Evolutionary conservation across 2,113 vertebrate species (phyloP).

Genomic region (Hymenochirus boettgeri): DNA sequence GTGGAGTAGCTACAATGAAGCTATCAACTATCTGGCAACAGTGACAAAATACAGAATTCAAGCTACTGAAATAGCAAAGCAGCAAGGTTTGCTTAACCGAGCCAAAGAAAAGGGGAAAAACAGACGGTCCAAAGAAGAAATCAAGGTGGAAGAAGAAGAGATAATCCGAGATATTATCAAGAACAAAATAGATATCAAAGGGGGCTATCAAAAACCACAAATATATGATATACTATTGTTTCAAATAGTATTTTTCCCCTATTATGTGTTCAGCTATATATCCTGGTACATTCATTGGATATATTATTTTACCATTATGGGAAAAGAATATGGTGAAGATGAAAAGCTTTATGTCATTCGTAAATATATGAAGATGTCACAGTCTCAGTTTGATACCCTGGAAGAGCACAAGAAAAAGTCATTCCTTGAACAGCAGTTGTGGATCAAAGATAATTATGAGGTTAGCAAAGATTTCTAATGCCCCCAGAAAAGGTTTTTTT

Average conservation of each 20-base stretch:
- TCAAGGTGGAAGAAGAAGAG: conserved; percentile 90
- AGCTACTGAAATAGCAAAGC: conserved; percentile 85
- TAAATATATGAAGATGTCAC: conserved; percentile 89
- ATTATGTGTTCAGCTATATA: conserved; percentile 74
- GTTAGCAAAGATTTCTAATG: too few species aligned
- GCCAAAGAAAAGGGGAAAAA: conserved; percentile 89
- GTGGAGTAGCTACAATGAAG: conserved; percentile 96
- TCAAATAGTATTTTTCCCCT: conserved; percentile 82
- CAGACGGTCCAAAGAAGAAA: conserved; percentile 89
- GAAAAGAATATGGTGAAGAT: conserved; percentile 82
- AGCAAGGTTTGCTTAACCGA: conserved; percentile 89
- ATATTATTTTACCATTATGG: conserved; percentile 83
- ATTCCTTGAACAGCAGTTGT: conserved; percentile 80
- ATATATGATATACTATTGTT: conserved; percentile 87
- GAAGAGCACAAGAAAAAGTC: conserved; percentile 74
- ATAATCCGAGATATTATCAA: conserved; percentile 95
- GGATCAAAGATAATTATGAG: conserved; percentile 90
- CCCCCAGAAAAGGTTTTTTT: too few species aligned
- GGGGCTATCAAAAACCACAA: conserved; percentile 92
- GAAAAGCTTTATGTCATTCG: conserved; percentile 92
- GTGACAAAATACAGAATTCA: conserved; percentile 94
- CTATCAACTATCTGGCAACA: conserved; percentile 88
- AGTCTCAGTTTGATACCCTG: conserved; percentile 88
- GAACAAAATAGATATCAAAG: conserved; percentile 96
- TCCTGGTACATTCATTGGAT: conserved; percentile 83